Evolutionary conservation across 2,797 vertebrate species (phyloP), one percentile per base, ranked within the genome.

Genomic region (Peromyscus melanophrys): DNA sequence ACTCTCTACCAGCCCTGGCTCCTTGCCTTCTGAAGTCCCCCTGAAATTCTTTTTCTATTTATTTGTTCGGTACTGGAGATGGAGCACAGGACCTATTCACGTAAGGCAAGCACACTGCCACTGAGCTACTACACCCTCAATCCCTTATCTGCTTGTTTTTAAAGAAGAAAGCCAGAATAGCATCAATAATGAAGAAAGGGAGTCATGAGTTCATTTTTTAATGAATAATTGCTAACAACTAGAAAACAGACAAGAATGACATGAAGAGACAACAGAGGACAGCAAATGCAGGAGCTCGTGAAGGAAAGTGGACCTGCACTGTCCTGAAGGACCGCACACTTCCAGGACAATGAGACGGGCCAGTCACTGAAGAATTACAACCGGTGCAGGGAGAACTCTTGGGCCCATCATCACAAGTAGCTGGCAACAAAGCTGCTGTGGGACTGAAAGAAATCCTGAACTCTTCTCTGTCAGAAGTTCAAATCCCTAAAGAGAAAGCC

Each of bases 81-180:
- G 49, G 76, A 65, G n/a, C 31, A 17, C 73, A 77, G 40, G 40
- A 19, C 31, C 29, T 77, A 11, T 4, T 37, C 29, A 27, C 59
- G 21, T 37, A 46, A 65, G 59, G 40, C 49, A 40, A 91, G 9
- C 17, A 80, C 46, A 80, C 46, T 78, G 43, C 34, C 88, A 65
- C 31, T 65, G 40, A 49, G 21, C 59, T 65, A 69, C 59, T 65
- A 69, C 17, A 69, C 76, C 8, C 21, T 59, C 19, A 73, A 17
- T 29, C 29, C 78, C n/a, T 63, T 76, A 63, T 69, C 19, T 34
- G 46, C 37, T 71, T 85, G 75, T 34, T 95, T 83, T 63, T 49
- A 90, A 94, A 49, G 69, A 90, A 57, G 34, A 88, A 83, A 87
- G 77, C 0, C n/a, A 63, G 92, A 87, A 55, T 82, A 85, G 69